These are phyloP conservation scores for Neodontobutis hainanensis DNA, from an alignment of 2,113 vertebrate genomes.

Conservation along the genomic window DNA sequence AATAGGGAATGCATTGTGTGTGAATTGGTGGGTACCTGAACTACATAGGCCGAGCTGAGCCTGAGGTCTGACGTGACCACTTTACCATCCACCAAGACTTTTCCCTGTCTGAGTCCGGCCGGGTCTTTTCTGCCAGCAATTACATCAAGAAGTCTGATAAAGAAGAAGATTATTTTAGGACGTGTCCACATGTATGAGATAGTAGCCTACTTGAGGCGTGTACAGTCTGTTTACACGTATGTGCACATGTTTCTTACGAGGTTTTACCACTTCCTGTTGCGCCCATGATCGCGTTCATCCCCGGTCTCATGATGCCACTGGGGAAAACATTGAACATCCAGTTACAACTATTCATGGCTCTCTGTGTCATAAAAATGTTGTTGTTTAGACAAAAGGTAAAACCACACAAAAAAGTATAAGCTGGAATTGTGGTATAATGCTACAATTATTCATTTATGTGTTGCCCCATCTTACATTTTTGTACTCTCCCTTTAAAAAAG, in stretches of 20 bases:
- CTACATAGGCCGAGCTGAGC: constrained; percentile 80
- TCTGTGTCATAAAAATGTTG: too few species aligned
- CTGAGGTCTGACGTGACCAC: constrained; percentile 72
- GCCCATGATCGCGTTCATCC: constrained; percentile 84
- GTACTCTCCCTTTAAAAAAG: too few species aligned
- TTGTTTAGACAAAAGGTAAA: too few species aligned
- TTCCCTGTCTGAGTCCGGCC: constrained; percentile 71
- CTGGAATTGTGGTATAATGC: too few species aligned
- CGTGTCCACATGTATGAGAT: neutral
- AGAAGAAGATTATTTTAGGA: neutral
- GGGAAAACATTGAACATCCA: constrained; percentile 21
- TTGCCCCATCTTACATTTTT: too few species aligned
- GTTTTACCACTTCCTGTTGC: constrained; percentile 85
- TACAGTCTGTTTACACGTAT: neutral
- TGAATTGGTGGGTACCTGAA: constrained; percentile 74
- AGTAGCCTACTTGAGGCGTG: neutral
- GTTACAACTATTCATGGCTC: too few species aligned
- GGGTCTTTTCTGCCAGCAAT: constrained; percentile 82
- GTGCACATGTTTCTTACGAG: constrained; percentile 71
- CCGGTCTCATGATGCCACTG: constrained; percentile 83
- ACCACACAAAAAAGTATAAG: too few species aligned
- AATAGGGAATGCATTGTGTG: neutral
- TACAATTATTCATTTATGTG: too few species aligned
- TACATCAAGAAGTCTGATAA: constrained; percentile 77
- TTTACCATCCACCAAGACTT: constrained; percentile 73